Evolutionary conservation across 2,113 vertebrate genomes (phyloP).

Genomic region (Glaucidium brasilianum): DNA sequence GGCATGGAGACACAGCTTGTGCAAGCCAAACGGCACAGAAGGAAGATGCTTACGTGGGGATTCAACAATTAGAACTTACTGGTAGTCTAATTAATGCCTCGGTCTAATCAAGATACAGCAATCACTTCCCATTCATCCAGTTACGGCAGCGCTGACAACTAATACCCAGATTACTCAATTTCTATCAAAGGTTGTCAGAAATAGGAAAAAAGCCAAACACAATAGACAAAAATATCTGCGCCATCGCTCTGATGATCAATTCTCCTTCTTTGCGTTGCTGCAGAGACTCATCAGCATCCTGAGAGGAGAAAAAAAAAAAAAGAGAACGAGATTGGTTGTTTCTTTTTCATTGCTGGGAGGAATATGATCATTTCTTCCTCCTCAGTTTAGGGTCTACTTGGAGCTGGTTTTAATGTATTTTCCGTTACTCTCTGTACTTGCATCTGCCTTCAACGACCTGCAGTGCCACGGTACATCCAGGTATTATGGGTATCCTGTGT

Average conservation of each 20-base stretch:
- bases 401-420: not conserved
- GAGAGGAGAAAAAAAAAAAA: not conserved
- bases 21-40: not conserved
- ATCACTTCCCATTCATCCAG: not conserved
- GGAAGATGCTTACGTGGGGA: not conserved
- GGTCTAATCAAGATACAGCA: not conserved
- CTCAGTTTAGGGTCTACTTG: not conserved
- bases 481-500: accelerated
- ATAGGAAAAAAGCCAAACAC: not conserved
- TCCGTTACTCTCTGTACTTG: not conserved
- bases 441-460: not conserved
- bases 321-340: not conserved
- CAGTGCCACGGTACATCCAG: accelerated
- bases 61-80: not conserved
- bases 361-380: not conserved
- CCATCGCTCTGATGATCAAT: not conserved
- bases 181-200: not conserved
- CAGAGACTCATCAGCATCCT: conserved; percentile 2
- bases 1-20: not conserved
- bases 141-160: not conserved
- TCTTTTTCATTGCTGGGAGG: not conserved
- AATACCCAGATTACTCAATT: not conserved
- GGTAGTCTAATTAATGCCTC: not conserved
- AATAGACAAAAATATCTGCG: not conserved
- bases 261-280: not conserved